Evolutionary conservation across 2,113 vertebrate genomes (phyloP).

Genomic region (Brachypteracias leptosomus): DNA sequence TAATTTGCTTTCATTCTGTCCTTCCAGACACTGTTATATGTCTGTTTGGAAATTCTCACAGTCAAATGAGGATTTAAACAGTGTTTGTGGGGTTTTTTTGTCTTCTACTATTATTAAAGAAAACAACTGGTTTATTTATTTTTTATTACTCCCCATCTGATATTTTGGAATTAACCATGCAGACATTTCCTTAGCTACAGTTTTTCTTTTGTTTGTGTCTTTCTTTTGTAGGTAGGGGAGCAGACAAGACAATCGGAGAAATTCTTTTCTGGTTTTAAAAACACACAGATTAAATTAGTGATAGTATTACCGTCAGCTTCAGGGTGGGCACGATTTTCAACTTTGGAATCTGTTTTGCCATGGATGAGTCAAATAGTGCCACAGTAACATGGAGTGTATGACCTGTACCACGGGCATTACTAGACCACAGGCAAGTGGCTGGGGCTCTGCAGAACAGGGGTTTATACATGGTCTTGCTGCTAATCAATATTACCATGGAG

Average conservation of each 20-base stretch:
- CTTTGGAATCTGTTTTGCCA: neutral
- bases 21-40: neutral
- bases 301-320: neutral
- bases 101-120: neutral
- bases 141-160: neutral
- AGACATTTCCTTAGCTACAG: neutral
- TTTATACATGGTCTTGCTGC: neutral
- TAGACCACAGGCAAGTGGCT: neutral
- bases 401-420: neutral
- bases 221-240: neutral
- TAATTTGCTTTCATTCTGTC: neutral
- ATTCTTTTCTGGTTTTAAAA: neutral
- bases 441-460: neutral
- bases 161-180: neutral
- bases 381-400: accelerated
- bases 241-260: neutral
- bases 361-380: neutral
- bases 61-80: neutral
- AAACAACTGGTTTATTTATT: neutral
- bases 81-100: neutral
- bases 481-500: neutral
- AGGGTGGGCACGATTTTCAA: neutral
- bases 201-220: neutral
- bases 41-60: neutral
- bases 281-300: neutral